Evolutionary conservation across 2,888 invertebrate genomes (phyloP).

Genomic region (Mesorhabditis spiculigera): DNA sequence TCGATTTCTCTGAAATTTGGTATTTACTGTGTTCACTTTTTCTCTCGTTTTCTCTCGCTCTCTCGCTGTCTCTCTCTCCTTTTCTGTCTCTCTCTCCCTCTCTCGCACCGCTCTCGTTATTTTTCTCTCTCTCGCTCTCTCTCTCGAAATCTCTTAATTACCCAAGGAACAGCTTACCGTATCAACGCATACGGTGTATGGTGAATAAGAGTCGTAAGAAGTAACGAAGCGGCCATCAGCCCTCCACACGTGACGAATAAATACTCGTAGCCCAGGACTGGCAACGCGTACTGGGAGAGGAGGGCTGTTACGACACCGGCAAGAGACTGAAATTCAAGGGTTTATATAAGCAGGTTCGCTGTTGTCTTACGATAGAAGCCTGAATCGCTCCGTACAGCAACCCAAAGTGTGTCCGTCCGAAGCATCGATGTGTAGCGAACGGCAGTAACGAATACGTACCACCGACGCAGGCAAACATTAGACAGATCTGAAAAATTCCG

Average conservation of each 20-base stretch:
- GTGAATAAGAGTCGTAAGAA: conserved; percentile 40
- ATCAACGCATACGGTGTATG: conserved; percentile 17
- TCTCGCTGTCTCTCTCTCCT: conserved; percentile 9
- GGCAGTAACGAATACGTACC: conserved; percentile 54
- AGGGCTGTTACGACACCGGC: conserved; percentile 51
- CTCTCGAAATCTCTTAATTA: conserved; percentile 1
- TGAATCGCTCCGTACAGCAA: conserved; percentile 51
- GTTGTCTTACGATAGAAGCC: conserved; percentile 35
- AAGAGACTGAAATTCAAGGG: conserved; percentile 30
- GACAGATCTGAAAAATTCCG: conserved; percentile 38
- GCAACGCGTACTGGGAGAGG: conserved; percentile 41
- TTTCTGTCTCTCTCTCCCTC: conserved; percentile 3
- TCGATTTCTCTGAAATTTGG: conserved; percentile 3
- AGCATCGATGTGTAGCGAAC: conserved; percentile 46
- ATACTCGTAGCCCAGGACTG: conserved; percentile 39
- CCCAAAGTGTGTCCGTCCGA: conserved; percentile 51
- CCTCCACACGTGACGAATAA: conserved; percentile 39
- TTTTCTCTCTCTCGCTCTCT: conserved; percentile 6
- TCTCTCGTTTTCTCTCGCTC: too few species aligned
- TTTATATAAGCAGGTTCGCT: conserved; percentile 1
- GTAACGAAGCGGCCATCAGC: conserved; percentile 38
- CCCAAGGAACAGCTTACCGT: neutral
- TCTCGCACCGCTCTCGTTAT: neutral
- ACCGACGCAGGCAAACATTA: conserved; percentile 49
- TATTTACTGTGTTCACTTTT: conserved; percentile 7